Conservation (phyloP, 1,140 invertebrate genomes). For the Drosophila simulans region DNA sequence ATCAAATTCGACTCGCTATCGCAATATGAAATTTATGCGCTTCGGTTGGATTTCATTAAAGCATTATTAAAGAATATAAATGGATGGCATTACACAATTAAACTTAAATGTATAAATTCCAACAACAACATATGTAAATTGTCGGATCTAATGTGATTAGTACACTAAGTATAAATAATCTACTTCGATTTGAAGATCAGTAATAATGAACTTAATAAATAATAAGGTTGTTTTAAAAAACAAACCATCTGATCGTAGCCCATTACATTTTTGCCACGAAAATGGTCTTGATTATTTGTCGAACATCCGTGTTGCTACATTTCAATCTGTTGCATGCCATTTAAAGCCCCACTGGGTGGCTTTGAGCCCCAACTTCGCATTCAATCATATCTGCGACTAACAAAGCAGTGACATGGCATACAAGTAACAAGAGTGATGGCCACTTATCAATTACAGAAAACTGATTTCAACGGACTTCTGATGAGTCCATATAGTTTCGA, state of each 20-base stretch:
- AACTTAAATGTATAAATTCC: too few species aligned
- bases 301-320: neutral
- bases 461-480: constrained; percentile 7
- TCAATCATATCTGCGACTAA: neutral
- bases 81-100: neutral
- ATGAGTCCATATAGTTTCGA: constrained; percentile 12
- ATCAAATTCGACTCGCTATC: neutral
- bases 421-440: constrained; percentile 19
- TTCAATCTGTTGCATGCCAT: neutral
- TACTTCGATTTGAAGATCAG: neutral
- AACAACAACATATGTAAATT: too few species aligned
- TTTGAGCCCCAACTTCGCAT: too few species aligned
- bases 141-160: neutral
- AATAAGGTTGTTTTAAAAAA: too few species aligned
- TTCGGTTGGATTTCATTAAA: neutral
- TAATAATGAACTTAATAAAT: neutral
- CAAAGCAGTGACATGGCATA: constrained; percentile 9
- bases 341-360: neutral
- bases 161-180: neutral
- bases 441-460: constrained; percentile 16
- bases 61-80: too few species aligned
- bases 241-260: too few species aligned
- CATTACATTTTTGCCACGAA: neutral
- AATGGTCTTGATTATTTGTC: neutral
- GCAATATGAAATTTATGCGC: neutral